These are phyloP conservation scores for Liparis tanakae DNA, from an alignment of 2,797 vertebrate species.

Conservation along the genomic window DNA sequence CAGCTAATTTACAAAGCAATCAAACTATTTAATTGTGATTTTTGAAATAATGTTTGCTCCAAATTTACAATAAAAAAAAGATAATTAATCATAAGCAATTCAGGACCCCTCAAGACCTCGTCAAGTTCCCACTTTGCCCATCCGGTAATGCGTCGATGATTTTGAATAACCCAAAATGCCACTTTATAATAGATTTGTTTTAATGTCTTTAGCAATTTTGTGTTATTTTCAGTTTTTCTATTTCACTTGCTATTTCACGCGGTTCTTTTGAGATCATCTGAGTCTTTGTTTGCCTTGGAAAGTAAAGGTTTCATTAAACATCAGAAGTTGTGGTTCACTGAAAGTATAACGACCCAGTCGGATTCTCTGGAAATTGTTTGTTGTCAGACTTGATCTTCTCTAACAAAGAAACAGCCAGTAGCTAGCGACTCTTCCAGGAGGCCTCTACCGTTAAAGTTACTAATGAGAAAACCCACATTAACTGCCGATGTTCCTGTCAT, in stretches of 20 bases:
- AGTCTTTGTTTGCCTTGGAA: constrained; percentile 38
- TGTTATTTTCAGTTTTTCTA: constrained; percentile 1
- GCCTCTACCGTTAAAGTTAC: constrained; percentile 20
- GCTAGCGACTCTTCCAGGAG: constrained; percentile 10
- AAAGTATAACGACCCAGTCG: constrained; percentile 46
- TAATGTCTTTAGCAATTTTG: not conserved
- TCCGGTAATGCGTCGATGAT: not conserved
- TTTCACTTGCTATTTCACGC: constrained; percentile 9
- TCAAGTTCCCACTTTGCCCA: not conserved
- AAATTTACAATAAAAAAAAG: too few species aligned
- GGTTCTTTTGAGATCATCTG: constrained; percentile 19
- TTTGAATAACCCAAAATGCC: not conserved
- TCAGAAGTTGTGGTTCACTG: constrained; percentile 39
- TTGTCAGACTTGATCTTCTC: constrained; percentile 39
- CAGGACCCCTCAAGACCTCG: not conserved
- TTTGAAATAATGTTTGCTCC: not conserved
- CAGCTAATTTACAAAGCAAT: not conserved
- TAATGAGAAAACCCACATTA: constrained; percentile 42
- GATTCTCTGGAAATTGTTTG: constrained; percentile 42
- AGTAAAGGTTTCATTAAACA: constrained; percentile 45
- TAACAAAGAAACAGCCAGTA: constrained; percentile 15
- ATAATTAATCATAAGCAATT: not conserved
- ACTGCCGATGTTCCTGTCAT: not conserved
- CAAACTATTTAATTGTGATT: not conserved
- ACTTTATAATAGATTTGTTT: not conserved